These are phyloP conservation scores for Epinotia ramella DNA, from an alignment of 2,888 invertebrate genomes.

Conservation along the genomic window DNA sequence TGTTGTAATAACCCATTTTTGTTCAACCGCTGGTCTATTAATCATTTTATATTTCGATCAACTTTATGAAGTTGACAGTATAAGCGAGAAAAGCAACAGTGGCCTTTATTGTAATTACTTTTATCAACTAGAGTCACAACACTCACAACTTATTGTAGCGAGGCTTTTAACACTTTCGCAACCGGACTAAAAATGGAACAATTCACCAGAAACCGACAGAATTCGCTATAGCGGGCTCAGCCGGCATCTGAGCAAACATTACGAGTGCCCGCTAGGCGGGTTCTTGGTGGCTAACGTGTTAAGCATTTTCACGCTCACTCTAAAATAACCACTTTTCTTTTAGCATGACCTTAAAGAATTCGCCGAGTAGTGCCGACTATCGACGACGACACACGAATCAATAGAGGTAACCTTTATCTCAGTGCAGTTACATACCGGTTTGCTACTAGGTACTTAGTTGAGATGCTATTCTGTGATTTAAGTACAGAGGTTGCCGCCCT, in stretches of 20 bases:
- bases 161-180: too few relatives aligned
- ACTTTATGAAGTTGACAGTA: neutral
- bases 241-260: too few relatives aligned
- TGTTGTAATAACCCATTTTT: too few relatives aligned
- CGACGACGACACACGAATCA: neutral
- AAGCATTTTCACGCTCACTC: too few relatives aligned
- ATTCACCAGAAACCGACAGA: too few relatives aligned
- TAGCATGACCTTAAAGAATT: neutral
- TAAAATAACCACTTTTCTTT: neutral
- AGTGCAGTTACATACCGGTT: neutral
- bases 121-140: neutral
- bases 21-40: too few relatives aligned
- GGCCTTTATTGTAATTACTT: neutral
- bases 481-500: neutral
- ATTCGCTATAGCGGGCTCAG: too few relatives aligned
- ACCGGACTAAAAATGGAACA: too few relatives aligned
- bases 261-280: too few relatives aligned
- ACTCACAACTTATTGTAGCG: neutral
- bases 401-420: neutral
- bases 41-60: neutral
- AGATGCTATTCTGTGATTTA: neutral
- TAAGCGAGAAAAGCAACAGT: neutral
- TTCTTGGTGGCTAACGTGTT: too few relatives aligned
- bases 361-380: neutral
- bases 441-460: neutral